Evolutionary conservation across 2,797 vertebrate species (phyloP).

Genomic region (Austrolebias charrua): DNA sequence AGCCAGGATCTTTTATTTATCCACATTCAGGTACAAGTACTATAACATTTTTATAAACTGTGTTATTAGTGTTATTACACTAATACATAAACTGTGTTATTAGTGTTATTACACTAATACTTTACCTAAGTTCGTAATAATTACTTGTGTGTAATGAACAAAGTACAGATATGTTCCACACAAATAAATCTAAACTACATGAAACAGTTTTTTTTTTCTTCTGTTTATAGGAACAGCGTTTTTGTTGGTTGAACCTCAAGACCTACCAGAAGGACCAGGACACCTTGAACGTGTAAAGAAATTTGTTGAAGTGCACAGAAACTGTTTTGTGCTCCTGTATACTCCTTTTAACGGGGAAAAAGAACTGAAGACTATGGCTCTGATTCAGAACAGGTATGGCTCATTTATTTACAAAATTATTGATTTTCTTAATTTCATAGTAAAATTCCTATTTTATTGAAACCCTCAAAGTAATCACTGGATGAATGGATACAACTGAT

Average conservation of each 20-base stretch:
- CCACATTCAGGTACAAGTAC: constrained; percentile 88
- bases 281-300: constrained; percentile 78
- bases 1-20: constrained; percentile 85
- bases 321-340: constrained; percentile 87
- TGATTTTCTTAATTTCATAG: neutral
- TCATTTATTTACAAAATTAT: neutral
- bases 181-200: too few relatives aligned
- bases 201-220: too few relatives aligned
- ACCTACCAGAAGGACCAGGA: constrained; percentile 65
- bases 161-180: too few relatives aligned
- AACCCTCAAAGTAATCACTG: too few relatives aligned
- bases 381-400: constrained; percentile 87
- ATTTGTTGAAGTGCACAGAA: constrained; percentile 88
- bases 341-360: constrained; percentile 81
- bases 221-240: constrained; percentile 85
- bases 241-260: constrained; percentile 82
- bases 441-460: too few relatives aligned
- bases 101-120: too few relatives aligned
- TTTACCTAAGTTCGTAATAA: too few relatives aligned
- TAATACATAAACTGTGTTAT: too few relatives aligned
- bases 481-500: too few relatives aligned
- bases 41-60: too few relatives aligned
- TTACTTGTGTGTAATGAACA: too few relatives aligned
- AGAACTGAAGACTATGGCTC: constrained; percentile 81
- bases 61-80: too few relatives aligned